phyloP scores from a whole-genome alignment of 2,888 invertebrate species.

The Lacanobia oleracea region DNA sequence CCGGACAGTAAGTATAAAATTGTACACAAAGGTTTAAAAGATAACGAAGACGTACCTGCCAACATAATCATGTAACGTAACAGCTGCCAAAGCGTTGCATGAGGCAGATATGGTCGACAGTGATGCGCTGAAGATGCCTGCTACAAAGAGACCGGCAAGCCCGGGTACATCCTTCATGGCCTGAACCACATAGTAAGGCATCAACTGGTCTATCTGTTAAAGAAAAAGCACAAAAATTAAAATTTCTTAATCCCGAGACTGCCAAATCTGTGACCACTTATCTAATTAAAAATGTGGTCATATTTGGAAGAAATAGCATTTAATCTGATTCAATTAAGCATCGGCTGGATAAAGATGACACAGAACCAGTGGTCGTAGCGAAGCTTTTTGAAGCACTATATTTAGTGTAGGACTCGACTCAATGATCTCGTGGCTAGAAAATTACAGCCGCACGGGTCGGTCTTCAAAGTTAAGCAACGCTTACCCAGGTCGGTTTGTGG shows the following conservation, averaged over 20 bases:
- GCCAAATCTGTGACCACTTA: no score
- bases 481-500: no score
- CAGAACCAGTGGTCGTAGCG: not conserved
- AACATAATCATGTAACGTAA: constrained; percentile 96
- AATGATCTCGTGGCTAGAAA: no score
- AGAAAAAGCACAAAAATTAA: not conserved
- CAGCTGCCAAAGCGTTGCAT: constrained; percentile 97
- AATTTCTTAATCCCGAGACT: not conserved
- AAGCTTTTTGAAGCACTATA: not conserved
- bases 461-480: no score
- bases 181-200: constrained; percentile 95
- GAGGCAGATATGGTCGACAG: constrained; percentile 98
- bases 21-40: not conserved
- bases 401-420: no score
- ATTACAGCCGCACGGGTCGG: no score
- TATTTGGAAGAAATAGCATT: no score
- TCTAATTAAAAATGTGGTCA: no score
- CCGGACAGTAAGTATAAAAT: not conserved
- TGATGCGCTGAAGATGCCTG: constrained; percentile 97
- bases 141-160: constrained; percentile 96
- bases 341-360: not conserved
- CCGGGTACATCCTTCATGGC: constrained; percentile 93
- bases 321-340: no score
- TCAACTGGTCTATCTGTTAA: constrained; percentile 92
- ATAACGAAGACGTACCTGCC: constrained; percentile 75